phyloP scores from a whole-genome alignment of 2,797 vertebrate genomes.

The Esox masquinongy region DNA sequence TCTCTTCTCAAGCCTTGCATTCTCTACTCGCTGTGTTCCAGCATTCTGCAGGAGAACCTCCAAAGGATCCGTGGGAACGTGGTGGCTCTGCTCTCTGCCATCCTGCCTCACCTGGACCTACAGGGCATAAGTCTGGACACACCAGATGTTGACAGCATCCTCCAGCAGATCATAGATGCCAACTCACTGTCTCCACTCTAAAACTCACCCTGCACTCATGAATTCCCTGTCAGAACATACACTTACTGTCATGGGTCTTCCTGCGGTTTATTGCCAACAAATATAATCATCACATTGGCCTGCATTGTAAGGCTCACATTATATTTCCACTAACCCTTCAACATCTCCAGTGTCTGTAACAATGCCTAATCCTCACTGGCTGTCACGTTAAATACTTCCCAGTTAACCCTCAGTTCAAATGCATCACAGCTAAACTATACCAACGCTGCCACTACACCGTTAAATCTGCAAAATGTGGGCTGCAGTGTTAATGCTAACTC shows the following conservation, averaged over 20 bases:
- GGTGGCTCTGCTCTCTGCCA: slow-evolving; percentile 77
- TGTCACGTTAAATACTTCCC: neutral
- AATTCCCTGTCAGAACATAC: neutral
- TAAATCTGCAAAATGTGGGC: too few species aligned
- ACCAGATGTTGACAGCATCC: slow-evolving; percentile 78
- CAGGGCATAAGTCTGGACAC: slow-evolving; percentile 76
- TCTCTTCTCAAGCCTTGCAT: neutral
- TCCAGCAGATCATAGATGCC: slow-evolving; percentile 82
- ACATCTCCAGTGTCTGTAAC: neutral
- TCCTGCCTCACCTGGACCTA: slow-evolving; percentile 80
- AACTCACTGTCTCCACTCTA: slow-evolving; percentile 58
- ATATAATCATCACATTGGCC: neutral
- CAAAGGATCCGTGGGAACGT: slow-evolving; percentile 72
- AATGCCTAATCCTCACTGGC: neutral
- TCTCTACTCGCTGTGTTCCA: slow-evolving; percentile 38
- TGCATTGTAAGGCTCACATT: neutral
- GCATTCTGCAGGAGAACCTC: slow-evolving; percentile 69
- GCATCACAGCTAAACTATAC: neutral
- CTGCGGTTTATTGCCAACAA: neutral
- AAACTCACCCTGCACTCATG: neutral
- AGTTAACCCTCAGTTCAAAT: neutral
- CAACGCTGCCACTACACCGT: too few species aligned
- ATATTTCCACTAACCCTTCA: neutral
- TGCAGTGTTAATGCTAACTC: too few species aligned
- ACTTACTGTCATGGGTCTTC: neutral